Base-by-base conservation (phyloP, 2,797 vertebrate genomes). In the Gadopsis marmoratus region DNA sequence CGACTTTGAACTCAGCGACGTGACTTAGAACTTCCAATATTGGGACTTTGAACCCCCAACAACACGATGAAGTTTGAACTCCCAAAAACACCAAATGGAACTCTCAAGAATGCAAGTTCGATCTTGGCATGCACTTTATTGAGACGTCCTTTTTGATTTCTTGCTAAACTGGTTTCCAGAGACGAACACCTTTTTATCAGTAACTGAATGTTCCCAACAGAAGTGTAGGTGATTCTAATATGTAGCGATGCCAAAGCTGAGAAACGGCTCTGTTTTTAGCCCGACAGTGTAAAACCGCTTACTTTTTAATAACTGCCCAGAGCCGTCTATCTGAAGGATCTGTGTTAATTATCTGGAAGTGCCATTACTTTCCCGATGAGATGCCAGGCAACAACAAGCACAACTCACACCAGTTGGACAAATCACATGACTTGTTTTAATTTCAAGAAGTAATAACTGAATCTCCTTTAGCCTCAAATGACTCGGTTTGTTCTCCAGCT, bases 401-500 rank as follows among this genome's bases (percentile, higher is more conserved):
- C 60, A 68, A 60, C 43, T 50, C 5, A 0, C 0, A 19, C 19
- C 14, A 4, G 26, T 33, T n/a, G 14, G 33, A 48, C 39, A 1
- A 0, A n/a, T 50, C n/a, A 0, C 11, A 5, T 23, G 0, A 23
- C 11, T 0, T 16, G 0, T 4, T 29, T 55, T 26, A 8, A 11
- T 9, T 16, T 16, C 43, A 39, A 8, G 7, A 53, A 19, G 19
- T 48, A 21, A 55, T n/a, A 64, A 31, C 55, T 33, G 45, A 60
- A n/a, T 48, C 21, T 60, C 45, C 53, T 31, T 23, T 2, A 1
- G 45, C 11, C 53, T 63, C n/a, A 14, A 4, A 3, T 2, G 7
- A 12, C 50, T 26, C 50, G 1, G 31, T 35, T 47, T 68, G 55
- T 39, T 37, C 43, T 26, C 8, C 58, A 60, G 58, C 50, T 70